A percentile compares a stretch with the other conserved stretches of the same genome.
Conservation (phyloP, 1,140 invertebrate genomes). For the Drosophila sturtevanti region DNA sequence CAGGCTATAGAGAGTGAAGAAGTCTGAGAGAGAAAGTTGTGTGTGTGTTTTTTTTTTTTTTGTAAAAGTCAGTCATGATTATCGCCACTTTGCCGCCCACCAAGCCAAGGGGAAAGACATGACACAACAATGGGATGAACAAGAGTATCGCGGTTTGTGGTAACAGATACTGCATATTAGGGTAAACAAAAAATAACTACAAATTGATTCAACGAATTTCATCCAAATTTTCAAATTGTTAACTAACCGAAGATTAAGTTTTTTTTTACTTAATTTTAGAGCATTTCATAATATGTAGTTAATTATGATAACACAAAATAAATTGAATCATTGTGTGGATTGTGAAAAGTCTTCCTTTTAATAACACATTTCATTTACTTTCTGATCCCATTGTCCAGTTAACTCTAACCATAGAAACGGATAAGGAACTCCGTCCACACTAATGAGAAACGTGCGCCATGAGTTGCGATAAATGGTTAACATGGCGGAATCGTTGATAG, state of each 20-base stretch:
- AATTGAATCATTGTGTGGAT: not conserved
- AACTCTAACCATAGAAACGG: constrained; percentile 22
- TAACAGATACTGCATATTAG: constrained; percentile 6
- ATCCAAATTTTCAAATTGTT: too few relatives aligned
- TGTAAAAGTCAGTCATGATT: constrained; percentile 77
- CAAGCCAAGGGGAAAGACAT: constrained; percentile 23
- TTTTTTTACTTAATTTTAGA: too few relatives aligned
- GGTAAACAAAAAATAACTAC: not conserved
- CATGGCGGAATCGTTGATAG: constrained; percentile 60
- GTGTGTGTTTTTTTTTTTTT: too few relatives aligned
- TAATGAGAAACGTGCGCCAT: constrained; percentile 77
- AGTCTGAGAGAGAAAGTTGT: constrained; percentile 25
- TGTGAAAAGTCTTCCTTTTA: not conserved
- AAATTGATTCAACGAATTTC: not conserved
- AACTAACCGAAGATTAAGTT: too few relatives aligned
- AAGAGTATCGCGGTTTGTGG: too few relatives aligned
- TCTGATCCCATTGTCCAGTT: constrained; percentile 15
- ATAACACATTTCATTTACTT: constrained; percentile 19
- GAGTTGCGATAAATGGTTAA: constrained; percentile 71
- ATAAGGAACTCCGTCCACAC: constrained; percentile 17
- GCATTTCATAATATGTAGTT: too few relatives aligned
- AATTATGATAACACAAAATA: too few relatives aligned
- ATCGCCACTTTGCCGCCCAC: constrained; percentile 67
- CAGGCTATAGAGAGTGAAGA: not conserved
- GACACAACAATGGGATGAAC: not conserved